phyloP scores from a whole-genome alignment of 2,888 invertebrate genomes.

The Drosophila anomalata region DNA sequence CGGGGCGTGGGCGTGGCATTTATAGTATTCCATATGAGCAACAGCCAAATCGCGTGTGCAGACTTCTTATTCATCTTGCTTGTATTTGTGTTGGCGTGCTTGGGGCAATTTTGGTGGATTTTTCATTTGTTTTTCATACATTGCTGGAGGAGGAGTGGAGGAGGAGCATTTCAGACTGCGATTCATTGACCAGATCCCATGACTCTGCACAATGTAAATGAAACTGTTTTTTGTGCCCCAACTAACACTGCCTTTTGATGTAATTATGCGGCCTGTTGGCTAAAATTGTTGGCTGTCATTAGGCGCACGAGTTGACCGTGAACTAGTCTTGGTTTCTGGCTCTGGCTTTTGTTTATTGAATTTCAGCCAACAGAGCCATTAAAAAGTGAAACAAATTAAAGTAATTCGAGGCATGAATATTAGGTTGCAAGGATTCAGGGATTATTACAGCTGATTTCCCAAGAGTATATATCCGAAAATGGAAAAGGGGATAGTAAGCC shows the following conservation, averaged over 20 bases:
- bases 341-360: conserved; percentile 9
- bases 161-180: conserved; percentile 17
- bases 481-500: not conserved
- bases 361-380: conserved; percentile 1
- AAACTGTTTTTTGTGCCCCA: conserved; percentile 25
- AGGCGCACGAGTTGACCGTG: conserved; percentile 75
- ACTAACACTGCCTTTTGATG: conserved; percentile 17
- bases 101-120: conserved; percentile 53
- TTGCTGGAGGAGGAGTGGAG: not conserved
- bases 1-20: conserved; percentile 51
- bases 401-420: not conserved
- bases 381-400: conserved; percentile 21
- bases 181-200: conserved; percentile 77
- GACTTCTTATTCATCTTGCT: conserved; percentile 46
- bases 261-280: conserved; percentile 51
- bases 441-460: not conserved
- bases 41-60: conserved; percentile 67
- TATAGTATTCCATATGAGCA: conserved; percentile 25
- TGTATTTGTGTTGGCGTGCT: conserved; percentile 65
- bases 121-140: conserved; percentile 7
- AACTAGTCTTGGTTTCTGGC: conserved; percentile 62
- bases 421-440: not conserved
- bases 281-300: conserved; percentile 61
- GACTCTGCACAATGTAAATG: conserved; percentile 60
- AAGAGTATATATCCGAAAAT: not conserved